Conservation (phyloP, 2,113 vertebrate genomes). For the Brachirus orientalis region DNA sequence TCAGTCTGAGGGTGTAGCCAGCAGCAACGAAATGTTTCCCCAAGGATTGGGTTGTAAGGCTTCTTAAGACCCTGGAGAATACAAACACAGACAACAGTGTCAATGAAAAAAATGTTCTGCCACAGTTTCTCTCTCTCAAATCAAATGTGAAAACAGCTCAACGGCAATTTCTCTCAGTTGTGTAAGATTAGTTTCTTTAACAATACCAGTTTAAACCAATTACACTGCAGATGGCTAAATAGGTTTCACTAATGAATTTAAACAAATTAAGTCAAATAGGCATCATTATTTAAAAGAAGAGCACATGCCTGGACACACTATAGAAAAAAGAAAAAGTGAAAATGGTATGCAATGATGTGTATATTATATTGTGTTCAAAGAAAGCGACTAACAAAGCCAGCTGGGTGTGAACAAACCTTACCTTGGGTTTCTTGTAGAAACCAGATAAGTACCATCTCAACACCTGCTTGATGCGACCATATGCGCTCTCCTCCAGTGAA, state of each 20-base stretch:
- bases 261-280: too few species aligned
- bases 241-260: too few species aligned
- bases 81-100: neutral
- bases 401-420: constrained; percentile 53
- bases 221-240: too few species aligned
- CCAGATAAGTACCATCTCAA: constrained; percentile 94
- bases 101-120: neutral
- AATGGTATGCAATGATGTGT: too few species aligned
- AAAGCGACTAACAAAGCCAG: too few species aligned
- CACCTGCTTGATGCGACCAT: constrained; percentile 90
- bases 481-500: constrained; percentile 86
- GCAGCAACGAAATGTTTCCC: constrained; percentile 96
- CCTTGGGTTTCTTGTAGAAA: constrained; percentile 98
- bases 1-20: constrained; percentile 94
- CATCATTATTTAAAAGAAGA: too few species aligned
- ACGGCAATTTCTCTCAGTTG: neutral
- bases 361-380: too few species aligned
- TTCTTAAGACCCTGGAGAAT: constrained; percentile 92
- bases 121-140: neutral
- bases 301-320: neutral
- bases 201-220: neutral
- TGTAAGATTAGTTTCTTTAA: neutral
- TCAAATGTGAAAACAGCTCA: neutral
- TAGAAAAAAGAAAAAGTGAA: neutral
- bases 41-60: constrained; percentile 96